Evolutionary conservation across 2,888 invertebrate genomes (phyloP), one percentile per base, ranked within the genome.

Genomic region (Oligia latruncula): DNA sequence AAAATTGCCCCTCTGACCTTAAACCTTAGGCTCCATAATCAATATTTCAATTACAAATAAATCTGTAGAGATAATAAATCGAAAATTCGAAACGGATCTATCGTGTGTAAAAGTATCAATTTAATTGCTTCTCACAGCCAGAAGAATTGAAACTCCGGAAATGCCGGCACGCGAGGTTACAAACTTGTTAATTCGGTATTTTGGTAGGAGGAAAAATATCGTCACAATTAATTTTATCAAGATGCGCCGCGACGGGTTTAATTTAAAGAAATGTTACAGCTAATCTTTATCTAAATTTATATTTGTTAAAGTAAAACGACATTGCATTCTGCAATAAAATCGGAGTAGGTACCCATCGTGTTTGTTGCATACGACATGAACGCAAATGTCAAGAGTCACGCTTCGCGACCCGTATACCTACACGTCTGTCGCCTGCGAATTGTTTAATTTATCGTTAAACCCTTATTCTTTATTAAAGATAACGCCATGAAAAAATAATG

Each of bases 381-480:
- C 68, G 78, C 81, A 83, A 87, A 88, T 86, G 88, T 87, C 84
- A 88, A 78, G 80, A 76, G 79, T 77, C 80, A 83, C 67, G 84
- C 79, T 77, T 80, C 75, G 64, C 77, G 81, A 81, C 85, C 81
- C 79, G 76, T 83, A 85, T 86, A 35, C 35, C 35, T 35, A 55
- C 66, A 64, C 77, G 80, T 71, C 74, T 81, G 87, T 87, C 88
- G 87, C 83, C 80, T 78, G 87, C 86, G 86, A 90, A 89, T 88
- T 85, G 81, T 85, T 87, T 77, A 84, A 87, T 87, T 89, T 87
- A 89, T 88, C 80, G 84, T 81, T 82, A 87, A 88, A 85, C 79
- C 78, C 90, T 93, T 94, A 92, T 93, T 92, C 92, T 92, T 92
- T 92, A 92, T 92, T 92, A 72, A 82, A 87, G 94, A 95, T 95